A percentile compares a stretch with the other conserved stretches of the same genome.
phyloP scores from a whole-genome alignment of 37 sponge, comb jelly and placozoan species.

The Ianthella basta region DNA sequence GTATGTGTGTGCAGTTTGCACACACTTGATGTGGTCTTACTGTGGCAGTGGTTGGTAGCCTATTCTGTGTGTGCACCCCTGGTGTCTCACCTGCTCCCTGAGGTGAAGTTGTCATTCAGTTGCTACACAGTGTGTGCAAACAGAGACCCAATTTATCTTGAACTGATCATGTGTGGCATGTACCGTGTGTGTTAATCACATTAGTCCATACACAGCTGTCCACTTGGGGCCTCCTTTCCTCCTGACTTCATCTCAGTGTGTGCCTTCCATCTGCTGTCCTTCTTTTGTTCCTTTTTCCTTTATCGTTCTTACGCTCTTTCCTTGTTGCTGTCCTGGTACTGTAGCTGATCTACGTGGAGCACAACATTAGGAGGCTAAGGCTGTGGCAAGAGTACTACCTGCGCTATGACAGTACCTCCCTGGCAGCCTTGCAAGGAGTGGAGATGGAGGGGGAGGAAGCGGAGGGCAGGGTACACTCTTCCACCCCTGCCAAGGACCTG shows the following conservation, averaged over 20 bases:
- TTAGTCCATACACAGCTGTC: neutral
- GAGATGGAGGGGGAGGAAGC: constrained; percentile 3
- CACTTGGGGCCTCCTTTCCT: neutral
- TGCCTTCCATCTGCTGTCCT: neutral
- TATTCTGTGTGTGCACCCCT: no score
- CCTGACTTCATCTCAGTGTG: neutral
- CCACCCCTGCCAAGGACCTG: constrained; percentile 27
- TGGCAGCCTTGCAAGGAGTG: constrained; percentile 7
- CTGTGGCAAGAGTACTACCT: constrained; percentile 97
- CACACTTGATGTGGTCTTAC: no score
- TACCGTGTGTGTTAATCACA: neutral
- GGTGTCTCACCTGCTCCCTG: no score
- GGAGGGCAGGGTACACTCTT: neutral
- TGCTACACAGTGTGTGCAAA: no score
- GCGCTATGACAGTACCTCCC: constrained; percentile 75
- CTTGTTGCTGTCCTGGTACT: neutral
- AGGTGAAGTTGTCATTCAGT: no score
- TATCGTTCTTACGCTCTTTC: neutral
- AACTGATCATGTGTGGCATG: no score
- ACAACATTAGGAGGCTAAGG: constrained; percentile 75
- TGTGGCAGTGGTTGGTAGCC: no score
- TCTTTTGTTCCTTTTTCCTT: neutral
- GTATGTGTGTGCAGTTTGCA: no score
- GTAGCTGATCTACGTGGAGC: constrained; percentile 50
- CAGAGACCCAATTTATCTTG: no score